Evolutionary conservation across 2,888 invertebrate genomes (phyloP).

Genomic region (Stenolophus ochropezus): DNA sequence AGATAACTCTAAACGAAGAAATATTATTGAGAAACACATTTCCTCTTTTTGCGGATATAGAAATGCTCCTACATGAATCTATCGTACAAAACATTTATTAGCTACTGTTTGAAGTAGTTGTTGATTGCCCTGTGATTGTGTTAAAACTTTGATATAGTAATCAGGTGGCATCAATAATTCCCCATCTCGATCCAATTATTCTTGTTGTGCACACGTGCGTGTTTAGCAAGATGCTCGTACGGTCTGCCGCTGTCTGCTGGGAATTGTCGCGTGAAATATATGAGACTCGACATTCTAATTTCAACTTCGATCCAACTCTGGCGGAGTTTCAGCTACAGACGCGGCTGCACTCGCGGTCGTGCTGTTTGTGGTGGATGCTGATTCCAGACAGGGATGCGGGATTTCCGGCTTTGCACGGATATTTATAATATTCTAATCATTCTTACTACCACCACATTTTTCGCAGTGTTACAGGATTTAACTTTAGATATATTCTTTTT

Average conservation of each 20-base stretch:
- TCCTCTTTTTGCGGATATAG: no score
- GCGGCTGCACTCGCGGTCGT: neutral
- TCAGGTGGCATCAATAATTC: neutral
- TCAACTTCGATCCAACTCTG: constrained; percentile 61
- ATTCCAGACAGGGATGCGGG: neutral
- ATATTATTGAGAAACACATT: no score
- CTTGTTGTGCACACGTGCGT: constrained; percentile 36
- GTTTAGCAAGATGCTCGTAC: constrained; percentile 34
- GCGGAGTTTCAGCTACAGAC: constrained; percentile 19
- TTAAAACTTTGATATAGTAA: constrained; percentile 1
- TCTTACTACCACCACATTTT: no score
- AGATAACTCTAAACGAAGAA: no score
- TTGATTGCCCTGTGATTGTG: neutral
- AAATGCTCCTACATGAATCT: no score
- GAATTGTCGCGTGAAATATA: constrained; percentile 62
- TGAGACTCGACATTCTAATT: constrained; percentile 63
- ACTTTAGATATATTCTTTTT: no score
- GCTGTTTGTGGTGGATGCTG: constrained; percentile 4
- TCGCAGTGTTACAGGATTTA: no score
- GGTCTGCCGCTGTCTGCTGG: constrained; percentile 34
- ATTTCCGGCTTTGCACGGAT: neutral
- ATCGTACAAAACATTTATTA: no score
- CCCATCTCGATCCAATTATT: constrained; percentile 23
- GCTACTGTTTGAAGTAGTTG: neutral
- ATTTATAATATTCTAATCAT: neutral